Evolutionary conservation across 2,888 invertebrate genomes (phyloP).

Genomic region (Dicycla oo): DNA sequence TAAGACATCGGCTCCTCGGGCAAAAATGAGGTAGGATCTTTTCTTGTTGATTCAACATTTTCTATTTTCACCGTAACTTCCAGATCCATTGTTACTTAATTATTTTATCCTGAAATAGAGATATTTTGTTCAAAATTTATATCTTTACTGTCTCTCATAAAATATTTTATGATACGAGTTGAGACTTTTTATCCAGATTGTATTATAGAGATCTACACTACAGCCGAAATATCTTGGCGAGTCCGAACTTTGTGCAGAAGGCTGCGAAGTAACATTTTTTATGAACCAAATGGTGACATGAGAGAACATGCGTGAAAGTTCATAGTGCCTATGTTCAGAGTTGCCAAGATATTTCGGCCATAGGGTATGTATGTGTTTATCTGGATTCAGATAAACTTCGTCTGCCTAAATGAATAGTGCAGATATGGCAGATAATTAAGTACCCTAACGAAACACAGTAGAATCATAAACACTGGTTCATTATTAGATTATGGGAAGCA

Average conservation of each 20-base stretch:
- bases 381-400: not conserved
- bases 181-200: not conserved
- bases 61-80: slow-evolving; percentile 61
- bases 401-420: not conserved
- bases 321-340: too few species aligned
- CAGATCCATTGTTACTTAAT: slow-evolving; percentile 31
- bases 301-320: too few species aligned
- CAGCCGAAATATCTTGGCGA: too few species aligned
- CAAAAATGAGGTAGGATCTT: slow-evolving; percentile 83
- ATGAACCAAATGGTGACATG: too few species aligned
- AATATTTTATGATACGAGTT: not conserved
- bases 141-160: not conserved
- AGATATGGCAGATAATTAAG: not conserved
- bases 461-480: not conserved
- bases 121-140: not conserved
- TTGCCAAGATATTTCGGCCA: too few species aligned
- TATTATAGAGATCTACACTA: not conserved
- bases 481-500: not conserved
- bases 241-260: too few species aligned
- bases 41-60: slow-evolving; percentile 59
- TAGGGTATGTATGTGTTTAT: too few species aligned
- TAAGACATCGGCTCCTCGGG: slow-evolving; percentile 86
- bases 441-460: not conserved
- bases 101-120: slow-evolving; percentile 45
- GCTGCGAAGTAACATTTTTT: too few species aligned